These are phyloP conservation scores for Pseudomyrmex flavicornis DNA, from an alignment of 1,140 invertebrate species.

Conservation along the genomic window DNA sequence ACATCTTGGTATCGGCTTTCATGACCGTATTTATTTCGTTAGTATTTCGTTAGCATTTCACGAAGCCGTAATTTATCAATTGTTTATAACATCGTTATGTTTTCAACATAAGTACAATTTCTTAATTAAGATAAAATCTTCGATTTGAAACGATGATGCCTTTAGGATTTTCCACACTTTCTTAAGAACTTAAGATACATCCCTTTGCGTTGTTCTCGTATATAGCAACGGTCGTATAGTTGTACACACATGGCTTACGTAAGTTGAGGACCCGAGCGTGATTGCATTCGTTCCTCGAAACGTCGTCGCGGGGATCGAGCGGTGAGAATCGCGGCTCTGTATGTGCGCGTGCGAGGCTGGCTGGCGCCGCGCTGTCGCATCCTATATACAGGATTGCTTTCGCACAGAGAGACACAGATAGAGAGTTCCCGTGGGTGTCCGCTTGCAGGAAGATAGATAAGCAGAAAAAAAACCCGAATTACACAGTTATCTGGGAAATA, in stretches of 20 bases:
- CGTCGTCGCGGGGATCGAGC: constrained; percentile 55
- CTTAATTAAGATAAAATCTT: background rate
- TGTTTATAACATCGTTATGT: background rate
- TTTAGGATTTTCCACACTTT: background rate
- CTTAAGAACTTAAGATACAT: background rate
- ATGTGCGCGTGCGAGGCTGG: constrained; percentile 54
- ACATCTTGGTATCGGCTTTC: too few species aligned
- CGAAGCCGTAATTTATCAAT: too few species aligned
- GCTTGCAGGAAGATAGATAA: constrained; percentile 31
- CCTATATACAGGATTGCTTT: constrained; percentile 71
- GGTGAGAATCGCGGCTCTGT: constrained; percentile 41
- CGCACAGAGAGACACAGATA: constrained; percentile 34
- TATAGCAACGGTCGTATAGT: constrained; percentile 15
- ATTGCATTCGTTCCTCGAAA: constrained; percentile 41
- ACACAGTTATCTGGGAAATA: constrained; percentile 39
- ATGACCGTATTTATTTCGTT: too few species aligned
- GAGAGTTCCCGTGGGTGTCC: constrained; percentile 11
- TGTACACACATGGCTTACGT: constrained; percentile 30
- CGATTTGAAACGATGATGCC: background rate
- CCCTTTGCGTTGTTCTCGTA: constrained; percentile 13
- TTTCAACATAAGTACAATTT: background rate
- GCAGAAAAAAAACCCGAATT: constrained; percentile 24
- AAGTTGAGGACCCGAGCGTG: constrained; percentile 53
- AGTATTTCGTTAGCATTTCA: too few species aligned
- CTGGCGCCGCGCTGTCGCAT: constrained; percentile 73